phyloP scores from a whole-genome alignment of 2,797 vertebrate species.

The Lateolabrax maculatus region DNA sequence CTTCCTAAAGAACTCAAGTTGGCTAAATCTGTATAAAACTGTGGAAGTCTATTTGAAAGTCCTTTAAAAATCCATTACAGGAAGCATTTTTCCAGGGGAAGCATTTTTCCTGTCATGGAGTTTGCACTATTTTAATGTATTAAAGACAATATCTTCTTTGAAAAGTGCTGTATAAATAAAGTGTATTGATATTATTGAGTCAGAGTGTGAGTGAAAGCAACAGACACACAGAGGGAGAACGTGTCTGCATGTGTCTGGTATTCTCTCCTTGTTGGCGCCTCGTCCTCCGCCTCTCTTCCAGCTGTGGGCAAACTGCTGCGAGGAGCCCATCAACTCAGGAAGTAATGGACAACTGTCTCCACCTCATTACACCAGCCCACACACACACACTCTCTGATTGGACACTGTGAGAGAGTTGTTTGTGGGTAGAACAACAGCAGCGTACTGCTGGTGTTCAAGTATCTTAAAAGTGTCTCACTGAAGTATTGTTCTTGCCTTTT shows the following conservation, averaged over 20 bases:
- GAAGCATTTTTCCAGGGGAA: neutral
- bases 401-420: slow-evolving; percentile 47
- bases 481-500: slow-evolving; percentile 12
- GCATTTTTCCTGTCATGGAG: neutral
- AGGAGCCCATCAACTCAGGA: slow-evolving; percentile 84
- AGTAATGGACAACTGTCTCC: slow-evolving; percentile 85
- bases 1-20: neutral
- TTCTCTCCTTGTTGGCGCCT: slow-evolving; percentile 65
- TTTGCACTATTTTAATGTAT: neutral
- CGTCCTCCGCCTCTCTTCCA: slow-evolving; percentile 75
- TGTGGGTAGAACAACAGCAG: slow-evolving; percentile 33
- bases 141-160: neutral
- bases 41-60: neutral
- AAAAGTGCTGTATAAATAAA: slow-evolving; percentile 21
- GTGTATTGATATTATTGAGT: slow-evolving; percentile 11
- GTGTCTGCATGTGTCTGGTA: slow-evolving; percentile 32
- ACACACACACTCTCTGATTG: slow-evolving; percentile 76
- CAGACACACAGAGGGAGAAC: slow-evolving; percentile 34
- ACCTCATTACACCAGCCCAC: slow-evolving; percentile 86
- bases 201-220: slow-evolving; percentile 39
- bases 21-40: neutral
- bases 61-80: neutral
- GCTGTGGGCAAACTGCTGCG: slow-evolving; percentile 80
- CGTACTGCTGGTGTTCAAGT: slow-evolving; percentile 29
- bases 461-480: slow-evolving; percentile 29